These are phyloP conservation scores for Chironomus tepperi DNA, from an alignment of 1,140 invertebrate genomes.

Conservation along the genomic window DNA sequence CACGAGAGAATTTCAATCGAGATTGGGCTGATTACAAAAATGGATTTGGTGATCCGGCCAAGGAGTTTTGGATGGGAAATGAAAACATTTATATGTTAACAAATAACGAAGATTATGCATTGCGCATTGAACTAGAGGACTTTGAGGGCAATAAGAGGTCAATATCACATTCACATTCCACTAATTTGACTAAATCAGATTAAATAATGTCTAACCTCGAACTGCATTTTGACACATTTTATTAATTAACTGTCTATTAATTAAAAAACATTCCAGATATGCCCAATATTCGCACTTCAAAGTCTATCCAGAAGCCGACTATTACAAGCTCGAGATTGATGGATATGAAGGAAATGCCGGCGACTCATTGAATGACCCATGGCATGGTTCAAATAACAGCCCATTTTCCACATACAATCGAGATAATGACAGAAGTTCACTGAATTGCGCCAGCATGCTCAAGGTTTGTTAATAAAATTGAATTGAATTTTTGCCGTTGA, in stretches of 20 bases:
- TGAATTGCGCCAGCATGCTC: conserved; percentile 51
- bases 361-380: conserved; percentile 75
- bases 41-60: conserved; percentile 76
- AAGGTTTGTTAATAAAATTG: not conserved
- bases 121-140: conserved; percentile 77
- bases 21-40: conserved; percentile 87
- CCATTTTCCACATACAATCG: conserved; percentile 81
- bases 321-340: conserved; percentile 78
- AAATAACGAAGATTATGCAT: conserved; percentile 76
- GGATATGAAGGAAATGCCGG: conserved; percentile 79
- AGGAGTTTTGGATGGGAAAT: conserved; percentile 84
- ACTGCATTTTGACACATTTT: no score
- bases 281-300: conserved; percentile 83
- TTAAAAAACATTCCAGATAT: conserved; percentile 48
- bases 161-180: not conserved
- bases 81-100: conserved; percentile 85
- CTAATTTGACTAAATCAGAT: not conserved
- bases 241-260: no score
- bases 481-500: no score
- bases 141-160: conserved; percentile 81
- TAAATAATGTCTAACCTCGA: not conserved
- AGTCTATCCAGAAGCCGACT: conserved; percentile 74
- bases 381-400: conserved; percentile 79
- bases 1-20: conserved; percentile 80
- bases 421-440: conserved; percentile 62